phyloP scores from a whole-genome alignment of 2,113 vertebrate species.

The Ptychochromis oligacanthus region DNA sequence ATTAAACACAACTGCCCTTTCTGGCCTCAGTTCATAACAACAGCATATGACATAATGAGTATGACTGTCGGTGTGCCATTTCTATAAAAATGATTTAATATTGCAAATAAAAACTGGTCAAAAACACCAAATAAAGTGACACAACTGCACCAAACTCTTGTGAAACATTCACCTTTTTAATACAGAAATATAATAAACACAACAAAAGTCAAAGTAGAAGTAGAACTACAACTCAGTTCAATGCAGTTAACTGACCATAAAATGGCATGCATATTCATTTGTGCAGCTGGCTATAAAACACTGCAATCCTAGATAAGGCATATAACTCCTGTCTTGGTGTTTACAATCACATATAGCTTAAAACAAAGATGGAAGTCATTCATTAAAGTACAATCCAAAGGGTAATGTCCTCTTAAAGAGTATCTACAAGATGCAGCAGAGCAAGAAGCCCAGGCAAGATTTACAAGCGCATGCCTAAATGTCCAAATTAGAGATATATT shows the following conservation, averaged over 20 bases:
- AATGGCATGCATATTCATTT: not conserved
- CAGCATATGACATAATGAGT: not conserved
- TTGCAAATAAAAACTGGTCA: not conserved
- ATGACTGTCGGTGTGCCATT: not conserved
- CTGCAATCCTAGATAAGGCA: conserved; percentile 10
- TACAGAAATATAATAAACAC: conserved; percentile 64
- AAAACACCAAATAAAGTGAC: not conserved
- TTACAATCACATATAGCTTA: conserved; percentile 31
- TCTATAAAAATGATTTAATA: not conserved
- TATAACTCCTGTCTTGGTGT: conserved; percentile 1
- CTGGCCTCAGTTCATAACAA: not conserved
- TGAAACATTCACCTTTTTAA: conserved; percentile 55
- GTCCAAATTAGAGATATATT: not conserved
- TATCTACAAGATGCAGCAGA: conserved; percentile 20
- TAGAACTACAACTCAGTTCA: conserved; percentile 11
- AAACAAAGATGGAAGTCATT: conserved; percentile 23
- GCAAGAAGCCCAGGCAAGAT: not conserved
- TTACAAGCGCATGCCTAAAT: not conserved
- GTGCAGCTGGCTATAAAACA: conserved; percentile 26
- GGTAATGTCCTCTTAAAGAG: conserved; percentile 4
- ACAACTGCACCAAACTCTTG: not conserved
- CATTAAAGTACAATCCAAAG: conserved; percentile 6
- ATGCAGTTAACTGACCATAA: conserved; percentile 43
- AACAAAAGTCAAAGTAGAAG: conserved; percentile 13
- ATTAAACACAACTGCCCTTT: not conserved